Percentiles rank a stretch among this genome's conserved stretches.
Evolutionary conservation across 1,140 invertebrate genomes (phyloP).

Genomic region (Neotoxoptera formosana): DNA sequence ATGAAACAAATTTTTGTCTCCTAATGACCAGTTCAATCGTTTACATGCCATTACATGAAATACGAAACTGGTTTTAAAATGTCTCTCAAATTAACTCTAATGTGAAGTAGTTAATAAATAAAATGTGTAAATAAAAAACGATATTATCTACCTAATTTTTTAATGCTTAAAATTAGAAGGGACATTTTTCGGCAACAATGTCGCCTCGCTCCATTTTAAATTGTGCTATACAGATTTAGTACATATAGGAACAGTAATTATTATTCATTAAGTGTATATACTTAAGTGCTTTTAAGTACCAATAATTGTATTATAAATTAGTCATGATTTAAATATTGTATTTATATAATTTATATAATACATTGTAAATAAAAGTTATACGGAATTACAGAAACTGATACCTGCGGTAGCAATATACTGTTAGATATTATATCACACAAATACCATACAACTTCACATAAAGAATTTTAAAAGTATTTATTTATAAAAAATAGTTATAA

Average conservation of each 20-base stretch:
- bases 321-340: background rate
- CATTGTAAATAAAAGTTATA: background rate
- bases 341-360: background rate
- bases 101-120: background rate
- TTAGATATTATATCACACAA: background rate
- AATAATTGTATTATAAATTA: background rate
- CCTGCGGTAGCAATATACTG: background rate
- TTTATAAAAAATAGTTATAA: background rate
- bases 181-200: background rate
- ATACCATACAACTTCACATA: background rate
- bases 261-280: background rate
- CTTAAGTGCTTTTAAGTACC: background rate
- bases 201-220: no score
- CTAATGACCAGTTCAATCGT: background rate
- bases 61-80: background rate
- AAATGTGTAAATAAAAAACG: background rate
- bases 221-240: no score
- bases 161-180: background rate
- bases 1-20: background rate
- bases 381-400: background rate
- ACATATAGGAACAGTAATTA: background rate
- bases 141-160: background rate
- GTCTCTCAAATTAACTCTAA: conserved; percentile 4
- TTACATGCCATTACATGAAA: background rate
- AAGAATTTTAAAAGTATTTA: background rate